Evolutionary conservation across 2,888 invertebrate species (phyloP), one percentile per base, ranked within the genome.

Genomic region (Eupelmus urozonus): DNA sequence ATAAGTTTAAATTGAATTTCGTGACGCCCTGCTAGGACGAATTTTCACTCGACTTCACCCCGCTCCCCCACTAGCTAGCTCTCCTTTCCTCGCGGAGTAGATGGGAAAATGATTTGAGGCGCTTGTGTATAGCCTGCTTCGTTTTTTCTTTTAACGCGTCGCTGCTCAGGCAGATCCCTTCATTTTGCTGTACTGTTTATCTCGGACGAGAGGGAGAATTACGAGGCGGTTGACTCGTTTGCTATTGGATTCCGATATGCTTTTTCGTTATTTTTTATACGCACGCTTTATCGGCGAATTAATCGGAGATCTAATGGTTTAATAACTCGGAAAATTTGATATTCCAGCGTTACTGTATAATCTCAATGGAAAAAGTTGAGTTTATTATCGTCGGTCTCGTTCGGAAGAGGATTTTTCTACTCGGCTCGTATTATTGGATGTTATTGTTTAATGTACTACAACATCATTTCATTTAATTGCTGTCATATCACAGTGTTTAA

Each of bases 1-100:
- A 88, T 88, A 88, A 88, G 86, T 86, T 87, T 85, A 85, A 88
- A 89, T 88, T 87, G 88, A 88, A 89, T 88, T 88, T 85, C 85
- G 25, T 18, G 53, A 53, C n/a, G 81, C 82, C 83, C 79, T 80
- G 82, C 81, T 82, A 78, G 80, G 65, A 49, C 78, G 60, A 53
- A 65, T 74, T 72, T 69, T 76, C 70, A 80, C 67, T 76, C 76
- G 60, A 67, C 69, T 59, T 80, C 73, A 63, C 73, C 71, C 70
- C 72, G 42, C 59, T 60, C 51, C 42, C 45, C 11, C 23, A 0
- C n/a, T 16, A 7, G 4, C 65, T n/a, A n/a, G 11, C 53, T 23
- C 18, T 63, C 40, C 23, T 25, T n/a, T n/a, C n/a, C 79, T 80
- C 57, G 66, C 29, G 13, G 2, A 27, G 2, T 40, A 42, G 53